These are phyloP conservation scores for Poeciliopsis gracilis DNA, from an alignment of 2,797 vertebrate genomes.

Conservation along the genomic window DNA sequence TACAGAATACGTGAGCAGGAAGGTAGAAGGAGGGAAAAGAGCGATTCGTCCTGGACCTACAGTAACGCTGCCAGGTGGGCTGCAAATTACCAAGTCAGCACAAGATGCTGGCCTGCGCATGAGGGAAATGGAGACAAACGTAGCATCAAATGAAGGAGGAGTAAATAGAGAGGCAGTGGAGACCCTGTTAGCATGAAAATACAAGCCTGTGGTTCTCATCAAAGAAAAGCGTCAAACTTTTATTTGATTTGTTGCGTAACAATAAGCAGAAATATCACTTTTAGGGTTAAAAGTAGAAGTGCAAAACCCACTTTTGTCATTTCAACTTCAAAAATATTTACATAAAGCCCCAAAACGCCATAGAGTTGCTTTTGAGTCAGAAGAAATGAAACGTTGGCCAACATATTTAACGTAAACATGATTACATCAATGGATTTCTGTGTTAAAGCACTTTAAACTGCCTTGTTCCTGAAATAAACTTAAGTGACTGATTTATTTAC, in stretches of 20 bases:
- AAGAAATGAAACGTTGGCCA: too few relatives aligned
- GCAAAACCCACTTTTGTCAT: not conserved
- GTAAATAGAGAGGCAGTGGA: conserved; percentile 3
- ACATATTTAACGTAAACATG: too few relatives aligned
- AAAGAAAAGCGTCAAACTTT: not conserved
- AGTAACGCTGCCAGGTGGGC: conserved; percentile 8
- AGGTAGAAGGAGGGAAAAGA: conserved; percentile 17
- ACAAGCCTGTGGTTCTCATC: not conserved
- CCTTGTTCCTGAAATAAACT: too few relatives aligned
- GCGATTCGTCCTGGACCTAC: conserved; percentile 14
- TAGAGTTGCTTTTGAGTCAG: too few relatives aligned
- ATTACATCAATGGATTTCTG: too few relatives aligned
- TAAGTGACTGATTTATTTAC: too few relatives aligned
- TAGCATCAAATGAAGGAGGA: conserved; percentile 26
- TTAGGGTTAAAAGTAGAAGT: not conserved
- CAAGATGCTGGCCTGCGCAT: conserved; percentile 14
- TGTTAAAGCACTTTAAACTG: too few relatives aligned
- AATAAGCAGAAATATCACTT: not conserved
- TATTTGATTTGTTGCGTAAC: not conserved
- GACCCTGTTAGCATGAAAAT: conserved; percentile 20
- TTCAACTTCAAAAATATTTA: not conserved
- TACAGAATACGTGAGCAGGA: conserved; percentile 37
- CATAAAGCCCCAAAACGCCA: too few relatives aligned
- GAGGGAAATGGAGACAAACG: conserved; percentile 30
- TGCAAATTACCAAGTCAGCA: conserved; percentile 34